These are phyloP conservation scores for Caenorhabditis becei DNA, from an alignment of 2,888 invertebrate genomes.

Conservation along the genomic window DNA sequence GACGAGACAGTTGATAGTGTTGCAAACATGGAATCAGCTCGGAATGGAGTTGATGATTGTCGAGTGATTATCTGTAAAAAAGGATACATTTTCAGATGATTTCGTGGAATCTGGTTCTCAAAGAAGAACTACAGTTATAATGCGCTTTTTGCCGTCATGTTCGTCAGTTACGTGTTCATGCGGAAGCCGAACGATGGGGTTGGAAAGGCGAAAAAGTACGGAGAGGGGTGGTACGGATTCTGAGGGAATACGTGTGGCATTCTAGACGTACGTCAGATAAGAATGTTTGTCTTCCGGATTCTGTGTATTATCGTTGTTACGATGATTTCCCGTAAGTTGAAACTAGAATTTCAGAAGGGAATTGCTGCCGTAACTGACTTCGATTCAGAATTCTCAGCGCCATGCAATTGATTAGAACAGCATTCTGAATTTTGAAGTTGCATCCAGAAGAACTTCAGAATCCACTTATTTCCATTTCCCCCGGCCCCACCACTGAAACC, in stretches of 20 bases:
- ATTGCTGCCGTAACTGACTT: no score
- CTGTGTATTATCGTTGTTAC: no score
- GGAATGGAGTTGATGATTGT: no score
- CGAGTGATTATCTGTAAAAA: constrained; percentile 7
- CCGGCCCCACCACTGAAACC: no score
- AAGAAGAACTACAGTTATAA: constrained; percentile 34
- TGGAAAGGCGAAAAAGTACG: neutral
- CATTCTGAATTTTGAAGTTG: no score
- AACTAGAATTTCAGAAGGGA: neutral
- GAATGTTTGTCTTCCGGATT: no score
- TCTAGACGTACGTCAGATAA: no score
- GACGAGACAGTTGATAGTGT: neutral
- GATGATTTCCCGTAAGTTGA: constrained; percentile 30
- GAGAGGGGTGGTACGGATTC: neutral
- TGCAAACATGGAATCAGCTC: no score
- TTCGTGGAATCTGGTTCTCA: constrained; percentile 14
- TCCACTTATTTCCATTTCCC: no score
- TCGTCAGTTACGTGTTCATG: constrained; percentile 24
- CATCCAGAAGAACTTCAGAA: no score
- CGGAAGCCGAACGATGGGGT: constrained; percentile 23
- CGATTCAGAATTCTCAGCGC: no score
- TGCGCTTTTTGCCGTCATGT: neutral
- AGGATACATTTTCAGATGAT: neutral
- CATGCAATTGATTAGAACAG: no score
- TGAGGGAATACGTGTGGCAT: neutral